Evolutionary conservation across 2,888 invertebrate species (phyloP).

Genomic region (Lymantria dispar): DNA sequence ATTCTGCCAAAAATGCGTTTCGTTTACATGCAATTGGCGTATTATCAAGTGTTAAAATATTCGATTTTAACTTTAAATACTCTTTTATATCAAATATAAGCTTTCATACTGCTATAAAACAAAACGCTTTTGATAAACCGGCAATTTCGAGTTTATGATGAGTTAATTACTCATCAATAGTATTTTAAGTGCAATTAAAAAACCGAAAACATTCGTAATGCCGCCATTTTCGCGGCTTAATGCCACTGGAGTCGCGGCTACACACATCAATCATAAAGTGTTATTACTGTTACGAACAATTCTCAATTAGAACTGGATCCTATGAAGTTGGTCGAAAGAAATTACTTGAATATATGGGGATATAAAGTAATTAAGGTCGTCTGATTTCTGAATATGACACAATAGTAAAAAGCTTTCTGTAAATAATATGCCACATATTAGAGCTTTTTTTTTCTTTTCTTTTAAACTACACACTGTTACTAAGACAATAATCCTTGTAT

Average conservation of each 20-base stretch:
- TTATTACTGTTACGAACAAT: constrained; percentile 50
- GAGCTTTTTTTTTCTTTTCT: too few relatives aligned
- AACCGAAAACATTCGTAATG: constrained; percentile 50
- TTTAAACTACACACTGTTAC: too few relatives aligned
- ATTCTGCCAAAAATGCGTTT: constrained; percentile 16
- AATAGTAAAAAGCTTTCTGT: neutral
- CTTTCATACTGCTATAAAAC: constrained; percentile 7
- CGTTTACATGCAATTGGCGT: constrained; percentile 15
- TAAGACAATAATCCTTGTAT: too few relatives aligned
- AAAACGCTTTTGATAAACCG: constrained; percentile 16
- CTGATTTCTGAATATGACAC: constrained; percentile 1
- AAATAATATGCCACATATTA: too few relatives aligned
- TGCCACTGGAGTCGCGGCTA: constrained; percentile 46
- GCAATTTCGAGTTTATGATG: constrained; percentile 23
- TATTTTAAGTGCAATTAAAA: constrained; percentile 56
- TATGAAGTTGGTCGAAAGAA: constrained; percentile 10
- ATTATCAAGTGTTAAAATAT: constrained; percentile 2
- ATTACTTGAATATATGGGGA: constrained; percentile 1
- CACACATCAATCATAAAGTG: constrained; percentile 67
- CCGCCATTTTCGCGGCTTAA: constrained; percentile 50
- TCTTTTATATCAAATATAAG: constrained; percentile 2
- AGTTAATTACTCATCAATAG: constrained; percentile 34
- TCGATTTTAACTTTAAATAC: neutral
- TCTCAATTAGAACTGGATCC: constrained; percentile 47
- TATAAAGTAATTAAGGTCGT: constrained; percentile 1